Conservation (phyloP, 2,888 invertebrate genomes). For the Hetaerina titia region DNA sequence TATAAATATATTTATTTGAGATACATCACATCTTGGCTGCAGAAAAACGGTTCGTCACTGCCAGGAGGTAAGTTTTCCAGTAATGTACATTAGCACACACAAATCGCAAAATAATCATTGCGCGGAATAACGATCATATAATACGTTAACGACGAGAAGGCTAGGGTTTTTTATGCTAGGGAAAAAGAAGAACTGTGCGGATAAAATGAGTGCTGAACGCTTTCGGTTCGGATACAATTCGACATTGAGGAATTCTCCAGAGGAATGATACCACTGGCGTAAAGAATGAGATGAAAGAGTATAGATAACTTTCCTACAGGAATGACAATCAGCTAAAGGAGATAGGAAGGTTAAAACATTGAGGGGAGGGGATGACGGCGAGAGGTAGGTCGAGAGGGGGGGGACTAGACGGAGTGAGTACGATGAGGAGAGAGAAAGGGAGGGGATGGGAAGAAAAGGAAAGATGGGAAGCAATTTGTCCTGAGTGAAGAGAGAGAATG, state of each 20-base stretch:
- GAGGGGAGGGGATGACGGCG: neutral
- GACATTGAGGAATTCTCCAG: neutral
- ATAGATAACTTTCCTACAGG: neutral
- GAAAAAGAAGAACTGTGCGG: too few relatives aligned
- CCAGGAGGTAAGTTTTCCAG: neutral
- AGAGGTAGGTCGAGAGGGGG: neutral
- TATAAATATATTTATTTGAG: neutral
- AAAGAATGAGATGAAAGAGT: neutral
- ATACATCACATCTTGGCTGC: neutral
- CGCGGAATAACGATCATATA: neutral
- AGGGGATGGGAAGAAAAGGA: neutral
- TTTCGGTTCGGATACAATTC: too few relatives aligned
- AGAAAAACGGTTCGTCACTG: neutral
- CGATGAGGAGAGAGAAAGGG: neutral
- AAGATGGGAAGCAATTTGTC: constrained; percentile 57
- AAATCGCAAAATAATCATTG: neutral
- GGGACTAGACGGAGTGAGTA: neutral
- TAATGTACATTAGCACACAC: neutral
- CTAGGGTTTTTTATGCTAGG: too few relatives aligned
- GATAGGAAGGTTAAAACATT: neutral
- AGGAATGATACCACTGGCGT: neutral
- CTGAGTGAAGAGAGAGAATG: constrained; percentile 25
- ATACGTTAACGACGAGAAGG: neutral
- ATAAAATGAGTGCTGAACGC: too few relatives aligned
- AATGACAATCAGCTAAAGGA: neutral